Conservation (phyloP, 2,113 vertebrate species). For the Australoheros scitulus region DNA sequence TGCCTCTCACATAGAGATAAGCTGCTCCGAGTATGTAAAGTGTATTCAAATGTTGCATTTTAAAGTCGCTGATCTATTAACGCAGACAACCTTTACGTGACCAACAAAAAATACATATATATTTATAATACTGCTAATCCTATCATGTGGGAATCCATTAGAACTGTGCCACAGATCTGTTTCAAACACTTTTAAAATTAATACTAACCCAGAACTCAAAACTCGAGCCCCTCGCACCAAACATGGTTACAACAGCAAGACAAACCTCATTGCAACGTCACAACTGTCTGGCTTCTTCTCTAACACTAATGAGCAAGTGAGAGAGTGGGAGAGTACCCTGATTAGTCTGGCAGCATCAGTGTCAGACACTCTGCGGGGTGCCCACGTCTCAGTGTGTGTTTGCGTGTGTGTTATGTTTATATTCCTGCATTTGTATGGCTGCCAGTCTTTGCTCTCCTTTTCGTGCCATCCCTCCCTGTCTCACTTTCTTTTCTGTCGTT, state of each 20-base stretch:
- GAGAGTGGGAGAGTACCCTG: conserved; percentile 58
- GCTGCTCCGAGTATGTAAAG: not conserved
- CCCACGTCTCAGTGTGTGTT: conserved; percentile 38
- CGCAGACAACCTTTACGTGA: not conserved
- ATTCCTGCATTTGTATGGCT: conserved; percentile 56
- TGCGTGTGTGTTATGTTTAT: conserved; percentile 49
- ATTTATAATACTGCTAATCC: not conserved
- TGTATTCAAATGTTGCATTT: not conserved
- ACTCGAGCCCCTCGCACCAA: not conserved
- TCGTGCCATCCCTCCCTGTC: conserved; percentile 27
- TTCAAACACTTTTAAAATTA: not conserved
- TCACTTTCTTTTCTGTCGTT: conserved; percentile 44
- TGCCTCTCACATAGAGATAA: not conserved
- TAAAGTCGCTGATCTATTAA: conserved; percentile 1
- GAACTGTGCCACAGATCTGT: conserved; percentile 28
- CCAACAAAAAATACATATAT: not conserved
- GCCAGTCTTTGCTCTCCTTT: conserved; percentile 47
- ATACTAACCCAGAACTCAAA: not conserved
- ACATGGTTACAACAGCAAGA: conserved; percentile 20
- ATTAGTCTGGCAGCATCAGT: conserved; percentile 78
- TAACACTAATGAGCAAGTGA: conserved; percentile 66
- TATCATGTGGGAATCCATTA: not conserved
- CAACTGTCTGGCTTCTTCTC: conserved; percentile 57
- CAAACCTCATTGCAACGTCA: conserved; percentile 48
- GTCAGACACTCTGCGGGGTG: conserved; percentile 71